A percentile compares a stretch with the other conserved stretches of the same genome.
phyloP scores from a whole-genome alignment of 2,113 vertebrate genomes.

The Abramis brama region DNA sequence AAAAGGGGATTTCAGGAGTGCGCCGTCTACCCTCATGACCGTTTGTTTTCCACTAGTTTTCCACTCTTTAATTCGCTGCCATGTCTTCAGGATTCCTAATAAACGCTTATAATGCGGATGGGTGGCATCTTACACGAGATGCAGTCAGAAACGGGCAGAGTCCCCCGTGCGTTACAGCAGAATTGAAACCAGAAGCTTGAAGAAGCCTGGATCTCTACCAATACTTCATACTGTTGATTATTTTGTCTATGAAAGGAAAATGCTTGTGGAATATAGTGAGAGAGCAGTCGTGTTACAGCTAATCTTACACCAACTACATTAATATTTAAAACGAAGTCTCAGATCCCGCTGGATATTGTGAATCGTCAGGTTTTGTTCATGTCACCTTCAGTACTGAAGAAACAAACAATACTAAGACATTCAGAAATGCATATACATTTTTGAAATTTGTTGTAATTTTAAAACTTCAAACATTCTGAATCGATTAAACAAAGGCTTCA shows the following conservation, averaged over 20 bases:
- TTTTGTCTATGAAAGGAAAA: not conserved
- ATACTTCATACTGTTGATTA: not conserved
- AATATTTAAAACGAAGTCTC: too few relatives aligned
- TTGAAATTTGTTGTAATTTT: not conserved
- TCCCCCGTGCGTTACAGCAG: not conserved
- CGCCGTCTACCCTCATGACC: not conserved
- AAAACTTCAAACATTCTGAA: not conserved
- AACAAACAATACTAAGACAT: not conserved
- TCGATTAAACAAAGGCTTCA: not conserved
- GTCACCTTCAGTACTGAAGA: not conserved
- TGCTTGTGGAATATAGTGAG: not conserved
- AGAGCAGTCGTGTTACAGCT: not conserved
- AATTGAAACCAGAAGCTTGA: not conserved
- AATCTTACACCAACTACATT: too few relatives aligned
- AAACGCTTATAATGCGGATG: constrained; percentile 18
- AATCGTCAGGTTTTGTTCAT: not conserved
- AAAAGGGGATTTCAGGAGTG: not conserved
- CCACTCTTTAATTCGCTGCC: constrained; percentile 15
- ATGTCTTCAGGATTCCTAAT: constrained; percentile 8
- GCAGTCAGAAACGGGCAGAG: not conserved
- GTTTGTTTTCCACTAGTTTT: constrained; percentile 6
- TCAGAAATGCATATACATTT: not conserved
- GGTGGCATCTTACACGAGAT: not conserved
- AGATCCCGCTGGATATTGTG: not conserved
- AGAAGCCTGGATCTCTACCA: not conserved